These are phyloP conservation scores for Nibea coibor DNA, from an alignment of 2,113 vertebrate species.

Conservation along the genomic window DNA sequence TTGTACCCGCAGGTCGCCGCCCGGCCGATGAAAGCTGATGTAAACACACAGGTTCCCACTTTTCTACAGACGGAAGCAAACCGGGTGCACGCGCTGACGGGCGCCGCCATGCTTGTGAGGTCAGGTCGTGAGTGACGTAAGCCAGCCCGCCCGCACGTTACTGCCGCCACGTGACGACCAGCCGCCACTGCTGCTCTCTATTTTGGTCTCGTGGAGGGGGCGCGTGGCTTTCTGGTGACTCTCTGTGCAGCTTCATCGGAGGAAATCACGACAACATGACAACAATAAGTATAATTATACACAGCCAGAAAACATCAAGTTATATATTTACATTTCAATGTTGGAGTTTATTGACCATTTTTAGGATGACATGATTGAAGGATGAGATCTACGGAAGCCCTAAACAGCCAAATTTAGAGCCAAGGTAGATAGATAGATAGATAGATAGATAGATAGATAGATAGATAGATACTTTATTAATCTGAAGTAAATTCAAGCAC, in stretches of 20 bases:
- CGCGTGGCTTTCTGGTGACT: neutral
- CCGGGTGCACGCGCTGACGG: neutral
- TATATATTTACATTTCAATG: no score
- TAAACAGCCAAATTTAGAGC: no score
- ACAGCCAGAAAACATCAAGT: no score
- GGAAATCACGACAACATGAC: neutral
- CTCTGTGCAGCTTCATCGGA: neutral
- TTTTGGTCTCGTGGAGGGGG: no score
- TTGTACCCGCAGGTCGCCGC: neutral
- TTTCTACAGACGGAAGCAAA: conserved; percentile 60
- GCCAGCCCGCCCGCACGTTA: neutral
- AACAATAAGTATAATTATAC: no score
- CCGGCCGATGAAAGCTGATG: conserved; percentile 11
- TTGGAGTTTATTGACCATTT: no score
- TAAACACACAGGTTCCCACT: conserved; percentile 62
- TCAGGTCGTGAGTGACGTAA: conserved; percentile 7
- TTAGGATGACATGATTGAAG: no score
- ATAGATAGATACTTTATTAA: no score
- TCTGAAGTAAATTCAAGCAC: no score
- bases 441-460: no score
- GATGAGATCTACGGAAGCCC: no score
- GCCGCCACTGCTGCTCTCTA: conserved; percentile 13
- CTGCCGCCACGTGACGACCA: conserved; percentile 41
- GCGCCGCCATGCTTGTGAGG: conserved; percentile 76
- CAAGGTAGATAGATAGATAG: no score